Evolutionary conservation across 2,113 vertebrate species (phyloP), one percentile per base, ranked within the genome.

Genomic region (Cyphomyrus plagiostoma): DNA sequence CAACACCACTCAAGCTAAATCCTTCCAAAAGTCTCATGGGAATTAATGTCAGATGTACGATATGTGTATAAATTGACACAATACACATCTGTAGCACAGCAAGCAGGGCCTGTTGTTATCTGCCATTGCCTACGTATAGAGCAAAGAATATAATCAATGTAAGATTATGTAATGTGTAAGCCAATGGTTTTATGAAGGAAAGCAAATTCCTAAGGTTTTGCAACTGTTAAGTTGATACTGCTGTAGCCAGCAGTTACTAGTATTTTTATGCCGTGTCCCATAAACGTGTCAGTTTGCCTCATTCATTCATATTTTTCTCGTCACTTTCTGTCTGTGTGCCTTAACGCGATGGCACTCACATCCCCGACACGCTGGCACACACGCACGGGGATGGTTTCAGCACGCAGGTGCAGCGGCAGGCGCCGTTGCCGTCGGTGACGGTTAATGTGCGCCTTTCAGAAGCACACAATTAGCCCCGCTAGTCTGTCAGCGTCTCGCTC

Each of bases 321-420:
- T 26, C 23, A 30, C 82, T 49, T 85, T 85, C 3, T n/a, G 48
- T 50, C 26, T 30, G 82, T 11, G 46, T 0, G 11, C 42, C 42
- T 49, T 86, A 49, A 6, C 10, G 23, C 11, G 6, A 30, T 4
- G 23, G 45, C n/a, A 4, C 46, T 48, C 82, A 19, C 70, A 1
- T 19, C 15, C 30, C 58, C 23, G 58, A 66, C 58, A 11, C 2
- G 9, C 58, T 1, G 23, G 62, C 62, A 70, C 62, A 83, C 48
- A 39, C 26, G 26, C 48, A 83, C 89, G 91, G 92, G 89, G 92
- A 87, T 90, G 35, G 49, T 93, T 48, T 89, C 52, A 87, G 70
- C 77, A 66, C 30, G 91, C 92, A 3, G 11, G 39, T 89, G 58
- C 89, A 90, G 92, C 87, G 91, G 88, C 86, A 91, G 92, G 74